Evolutionary conservation across 2,113 vertebrate genomes (phyloP).

Genomic region (Microtus pennsylvanicus): DNA sequence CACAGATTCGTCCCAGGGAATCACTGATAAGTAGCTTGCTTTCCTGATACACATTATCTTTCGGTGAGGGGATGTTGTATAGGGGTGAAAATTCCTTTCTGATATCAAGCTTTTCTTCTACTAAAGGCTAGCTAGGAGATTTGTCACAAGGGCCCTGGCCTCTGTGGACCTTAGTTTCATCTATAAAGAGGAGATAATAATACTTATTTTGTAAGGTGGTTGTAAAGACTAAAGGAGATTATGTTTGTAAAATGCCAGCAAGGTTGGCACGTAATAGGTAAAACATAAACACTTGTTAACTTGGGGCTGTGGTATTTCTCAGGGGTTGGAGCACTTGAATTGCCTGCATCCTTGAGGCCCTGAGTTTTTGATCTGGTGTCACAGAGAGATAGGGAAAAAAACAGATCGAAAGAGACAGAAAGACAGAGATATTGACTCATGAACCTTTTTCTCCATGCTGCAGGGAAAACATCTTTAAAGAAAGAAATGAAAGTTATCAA

Average conservation of each 20-base stretch:
- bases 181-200: slow-evolving; percentile 49
- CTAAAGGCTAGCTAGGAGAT: slow-evolving; percentile 17
- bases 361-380: neutral
- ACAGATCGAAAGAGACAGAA: neutral
- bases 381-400: neutral
- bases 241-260: slow-evolving; percentile 20
- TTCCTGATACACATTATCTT: slow-evolving; percentile 77
- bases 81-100: slow-evolving; percentile 65
- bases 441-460: neutral
- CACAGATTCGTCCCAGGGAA: slow-evolving; percentile 72
- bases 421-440: neutral
- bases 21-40: slow-evolving; percentile 71
- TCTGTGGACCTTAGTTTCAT: slow-evolving; percentile 1
- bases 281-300: slow-evolving; percentile 18
- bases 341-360: neutral
- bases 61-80: slow-evolving; percentile 48
- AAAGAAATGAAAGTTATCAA: slow-evolving; percentile 40
- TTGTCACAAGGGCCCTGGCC: neutral
- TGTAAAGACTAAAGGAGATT: slow-evolving; percentile 39
- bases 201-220: slow-evolving; percentile 36
- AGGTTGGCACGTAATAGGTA: neutral
- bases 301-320: neutral
- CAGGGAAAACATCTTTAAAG: slow-evolving; percentile 11
- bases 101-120: slow-evolving; percentile 5
- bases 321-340: neutral